Percentiles rank a stretch among this genome's conserved stretches.
These are phyloP conservation scores for Tychaedon coryphoeus DNA, from an alignment of 2,113 vertebrate genomes.

Conservation along the genomic window DNA sequence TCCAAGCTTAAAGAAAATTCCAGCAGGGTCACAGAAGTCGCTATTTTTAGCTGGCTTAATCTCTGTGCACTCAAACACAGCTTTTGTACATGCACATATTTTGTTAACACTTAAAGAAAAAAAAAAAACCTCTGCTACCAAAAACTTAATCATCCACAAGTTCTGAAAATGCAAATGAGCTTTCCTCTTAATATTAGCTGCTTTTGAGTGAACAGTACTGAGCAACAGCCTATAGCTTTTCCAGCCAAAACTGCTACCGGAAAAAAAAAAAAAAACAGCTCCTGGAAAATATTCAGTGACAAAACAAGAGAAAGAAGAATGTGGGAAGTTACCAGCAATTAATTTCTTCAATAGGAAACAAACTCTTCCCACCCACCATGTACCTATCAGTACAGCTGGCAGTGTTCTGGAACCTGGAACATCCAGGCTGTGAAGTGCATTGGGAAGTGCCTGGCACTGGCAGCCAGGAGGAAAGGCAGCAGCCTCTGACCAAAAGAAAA, in stretches of 20 bases:
- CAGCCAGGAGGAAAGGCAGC: neutral
- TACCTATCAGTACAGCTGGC: neutral
- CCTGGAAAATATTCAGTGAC: slow-evolving; percentile 60
- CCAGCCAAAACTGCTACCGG: neutral
- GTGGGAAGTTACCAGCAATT: slow-evolving; percentile 39
- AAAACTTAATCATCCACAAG: neutral
- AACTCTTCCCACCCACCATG: neutral
- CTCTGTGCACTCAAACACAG: slow-evolving; percentile 45
- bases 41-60: slow-evolving; percentile 75
- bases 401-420: neutral
- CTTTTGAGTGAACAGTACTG: slow-evolving; percentile 7
- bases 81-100: slow-evolving; percentile 37
- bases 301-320: neutral
- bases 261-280: neutral
- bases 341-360: slow-evolving; percentile 20
- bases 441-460: neutral
- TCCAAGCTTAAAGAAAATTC: slow-evolving; percentile 74
- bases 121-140: neutral
- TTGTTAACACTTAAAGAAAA: neutral
- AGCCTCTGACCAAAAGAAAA: neutral
- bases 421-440: neutral
- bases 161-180: slow-evolving; percentile 11
- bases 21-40: slow-evolving; percentile 64
- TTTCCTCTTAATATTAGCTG: neutral
- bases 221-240: neutral